These are phyloP conservation scores for Podarcis siculus DNA, from an alignment of 2,797 vertebrate species.

Conservation along the genomic window DNA sequence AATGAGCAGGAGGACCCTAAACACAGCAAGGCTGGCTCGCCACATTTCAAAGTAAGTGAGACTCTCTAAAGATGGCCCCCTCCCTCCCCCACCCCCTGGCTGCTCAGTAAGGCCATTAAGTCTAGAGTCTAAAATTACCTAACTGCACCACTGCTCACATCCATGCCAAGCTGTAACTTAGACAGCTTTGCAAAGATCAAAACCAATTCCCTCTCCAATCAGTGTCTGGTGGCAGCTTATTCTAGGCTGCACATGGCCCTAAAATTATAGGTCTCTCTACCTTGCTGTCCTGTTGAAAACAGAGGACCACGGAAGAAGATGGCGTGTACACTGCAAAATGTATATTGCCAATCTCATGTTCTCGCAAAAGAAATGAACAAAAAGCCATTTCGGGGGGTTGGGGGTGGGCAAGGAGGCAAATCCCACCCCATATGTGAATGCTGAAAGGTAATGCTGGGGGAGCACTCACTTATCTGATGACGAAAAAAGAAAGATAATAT, in stretches of 20 bases:
- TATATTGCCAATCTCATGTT: conserved; percentile 53
- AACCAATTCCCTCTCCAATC: conserved; percentile 22
- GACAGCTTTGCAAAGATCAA: conserved; percentile 36
- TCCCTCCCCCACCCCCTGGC: too few relatives aligned
- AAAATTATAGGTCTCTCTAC: conserved; percentile 33
- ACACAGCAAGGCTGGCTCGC: too few relatives aligned
- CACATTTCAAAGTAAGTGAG: too few relatives aligned
- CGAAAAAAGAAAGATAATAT: conserved; percentile 45
- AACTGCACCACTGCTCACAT: too few relatives aligned
- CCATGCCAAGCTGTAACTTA: neutral
- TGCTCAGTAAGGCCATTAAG: too few relatives aligned
- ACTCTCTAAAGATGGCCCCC: too few relatives aligned
- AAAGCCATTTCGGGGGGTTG: conserved; percentile 37
- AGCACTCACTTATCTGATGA: conserved; percentile 27
- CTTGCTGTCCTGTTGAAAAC: conserved; percentile 23
- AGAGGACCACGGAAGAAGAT: neutral
- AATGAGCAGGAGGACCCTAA: too few relatives aligned
- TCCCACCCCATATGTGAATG: neutral
- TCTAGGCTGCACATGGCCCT: conserved; percentile 12
- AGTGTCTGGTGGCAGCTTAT: neutral
- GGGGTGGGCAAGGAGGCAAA: neutral
- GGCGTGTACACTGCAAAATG: conserved; percentile 37
- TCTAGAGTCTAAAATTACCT: too few relatives aligned
- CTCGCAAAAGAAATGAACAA: conserved; percentile 48
- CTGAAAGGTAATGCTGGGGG: conserved; percentile 32